Conservation (phyloP, 2,797 vertebrate species). For the Chelmon rostratus region DNA sequence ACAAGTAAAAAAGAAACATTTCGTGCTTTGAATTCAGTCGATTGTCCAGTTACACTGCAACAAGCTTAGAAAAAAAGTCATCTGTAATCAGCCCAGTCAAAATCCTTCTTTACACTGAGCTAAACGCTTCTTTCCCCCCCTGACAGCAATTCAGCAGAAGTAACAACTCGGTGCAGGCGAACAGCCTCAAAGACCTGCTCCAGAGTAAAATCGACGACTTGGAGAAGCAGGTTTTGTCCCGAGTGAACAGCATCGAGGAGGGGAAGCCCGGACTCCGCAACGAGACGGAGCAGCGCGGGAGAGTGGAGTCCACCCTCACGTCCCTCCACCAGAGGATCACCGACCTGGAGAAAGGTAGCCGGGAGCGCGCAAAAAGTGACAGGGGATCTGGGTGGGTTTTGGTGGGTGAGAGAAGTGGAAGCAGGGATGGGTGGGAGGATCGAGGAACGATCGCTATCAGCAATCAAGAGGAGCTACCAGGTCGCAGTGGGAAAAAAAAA, state of each 20-base stretch:
- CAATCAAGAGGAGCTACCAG: not conserved
- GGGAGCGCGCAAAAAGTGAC: not conserved
- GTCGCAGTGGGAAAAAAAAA: conserved; percentile 1
- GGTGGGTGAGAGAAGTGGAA: not conserved
- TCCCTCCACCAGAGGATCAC: conserved; percentile 97
- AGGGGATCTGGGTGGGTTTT: not conserved
- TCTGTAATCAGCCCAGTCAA: conserved; percentile 8
- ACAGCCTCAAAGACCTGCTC: conserved; percentile 95
- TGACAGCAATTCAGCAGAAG: conserved; percentile 94
- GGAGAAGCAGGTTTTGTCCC: conserved; percentile 95
- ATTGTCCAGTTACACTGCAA: not conserved
- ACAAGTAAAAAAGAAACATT: not conserved
- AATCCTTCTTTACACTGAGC: not conserved
- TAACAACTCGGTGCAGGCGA: conserved; percentile 94
- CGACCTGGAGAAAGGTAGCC: conserved; percentile 95
- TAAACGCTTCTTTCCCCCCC: conserved; percentile 19
- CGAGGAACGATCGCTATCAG: not conserved
- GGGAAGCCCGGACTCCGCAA: conserved; percentile 91
- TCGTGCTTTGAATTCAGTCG: not conserved
- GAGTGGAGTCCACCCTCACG: conserved; percentile 95
- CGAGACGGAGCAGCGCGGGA: conserved; percentile 94
- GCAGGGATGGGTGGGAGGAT: not conserved
- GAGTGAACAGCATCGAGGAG: conserved; percentile 96
- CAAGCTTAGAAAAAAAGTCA: conserved; percentile 23
- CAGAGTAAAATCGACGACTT: conserved; percentile 97